phyloP scores from a whole-genome alignment of 2,888 invertebrate species.

The Neoaliturus tenellus region DNA sequence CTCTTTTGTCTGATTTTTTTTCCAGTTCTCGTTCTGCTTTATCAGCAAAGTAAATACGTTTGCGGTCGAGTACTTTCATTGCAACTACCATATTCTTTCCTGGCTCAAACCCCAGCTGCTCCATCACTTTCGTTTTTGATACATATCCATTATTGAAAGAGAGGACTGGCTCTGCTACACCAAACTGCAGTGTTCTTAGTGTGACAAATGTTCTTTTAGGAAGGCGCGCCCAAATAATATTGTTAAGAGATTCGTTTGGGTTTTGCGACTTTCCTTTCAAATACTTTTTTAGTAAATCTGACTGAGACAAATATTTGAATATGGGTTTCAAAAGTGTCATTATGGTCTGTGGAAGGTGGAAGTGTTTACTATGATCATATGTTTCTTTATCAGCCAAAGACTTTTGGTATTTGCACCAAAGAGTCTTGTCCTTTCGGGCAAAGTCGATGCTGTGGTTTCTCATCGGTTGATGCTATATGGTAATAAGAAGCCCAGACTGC shows the following conservation, averaged over 20 bases:
- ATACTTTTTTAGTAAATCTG: not conserved
- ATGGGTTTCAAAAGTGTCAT: not conserved
- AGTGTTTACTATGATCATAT: not conserved
- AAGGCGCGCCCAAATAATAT: constrained; percentile 36
- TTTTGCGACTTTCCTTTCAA: constrained; percentile 24
- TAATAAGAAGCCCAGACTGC: constrained; percentile 4
- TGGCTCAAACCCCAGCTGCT: not conserved
- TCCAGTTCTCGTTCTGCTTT: too few species aligned
- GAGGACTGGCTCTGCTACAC: constrained; percentile 12
- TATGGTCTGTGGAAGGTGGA: not conserved
- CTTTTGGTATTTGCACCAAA: not conserved
- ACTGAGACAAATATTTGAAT: not conserved
- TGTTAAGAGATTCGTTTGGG: constrained; percentile 39
- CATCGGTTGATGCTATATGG: not conserved
- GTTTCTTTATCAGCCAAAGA: not conserved
- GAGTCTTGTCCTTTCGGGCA: constrained; percentile 1
- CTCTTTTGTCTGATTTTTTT: too few species aligned
- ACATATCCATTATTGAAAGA: not conserved
- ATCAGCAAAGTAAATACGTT: too few species aligned
- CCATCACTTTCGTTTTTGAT: not conserved
- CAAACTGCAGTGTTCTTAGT: constrained; percentile 27
- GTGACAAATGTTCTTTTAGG: constrained; percentile 30
- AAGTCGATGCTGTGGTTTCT: constrained; percentile 1
- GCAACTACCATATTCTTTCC: too few species aligned
- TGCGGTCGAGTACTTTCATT: too few species aligned